Evolutionary conservation across 2,797 vertebrate genomes (phyloP).

Genomic region (Thripadectes ignobilis): DNA sequence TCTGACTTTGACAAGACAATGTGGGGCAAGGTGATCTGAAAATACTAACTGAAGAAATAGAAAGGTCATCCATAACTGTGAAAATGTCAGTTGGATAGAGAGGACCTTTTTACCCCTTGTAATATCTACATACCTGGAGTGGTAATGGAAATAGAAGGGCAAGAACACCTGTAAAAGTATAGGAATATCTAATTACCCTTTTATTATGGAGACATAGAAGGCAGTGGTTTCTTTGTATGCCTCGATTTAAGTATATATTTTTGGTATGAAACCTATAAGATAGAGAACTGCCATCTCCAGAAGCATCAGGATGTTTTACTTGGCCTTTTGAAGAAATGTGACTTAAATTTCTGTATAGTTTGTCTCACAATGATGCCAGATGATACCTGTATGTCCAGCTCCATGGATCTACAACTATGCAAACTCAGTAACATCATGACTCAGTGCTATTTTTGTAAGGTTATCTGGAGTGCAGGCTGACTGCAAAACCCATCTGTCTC

Average conservation of each 20-base stretch:
- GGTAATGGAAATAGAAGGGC: not conserved
- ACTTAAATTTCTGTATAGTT: not conserved
- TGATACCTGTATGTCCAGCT: not conserved
- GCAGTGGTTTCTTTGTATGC: not conserved
- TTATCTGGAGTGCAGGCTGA: not conserved
- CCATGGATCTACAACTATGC: not conserved
- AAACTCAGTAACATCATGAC: not conserved
- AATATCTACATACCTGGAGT: not conserved
- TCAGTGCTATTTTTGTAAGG: not conserved
- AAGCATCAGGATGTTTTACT: not conserved
- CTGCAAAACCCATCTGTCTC: not conserved
- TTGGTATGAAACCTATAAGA: not conserved
- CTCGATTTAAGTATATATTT: not conserved
- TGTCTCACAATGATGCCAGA: not conserved
- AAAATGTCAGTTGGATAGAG: not conserved
- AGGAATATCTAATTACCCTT: not conserved
- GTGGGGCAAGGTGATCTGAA: not conserved
- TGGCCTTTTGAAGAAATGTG: not conserved
- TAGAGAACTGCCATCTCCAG: not conserved
- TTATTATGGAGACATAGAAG: not conserved
- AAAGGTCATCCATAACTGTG: not conserved
- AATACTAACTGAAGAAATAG: not conserved
- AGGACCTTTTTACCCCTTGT: not conserved
- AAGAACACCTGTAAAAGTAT: not conserved
- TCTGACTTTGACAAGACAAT: not conserved